A percentile compares a stretch with the other conserved stretches of the same genome.
These are phyloP conservation scores for Scarus forsteni DNA, from an alignment of 2,797 vertebrate genomes.

Conservation along the genomic window DNA sequence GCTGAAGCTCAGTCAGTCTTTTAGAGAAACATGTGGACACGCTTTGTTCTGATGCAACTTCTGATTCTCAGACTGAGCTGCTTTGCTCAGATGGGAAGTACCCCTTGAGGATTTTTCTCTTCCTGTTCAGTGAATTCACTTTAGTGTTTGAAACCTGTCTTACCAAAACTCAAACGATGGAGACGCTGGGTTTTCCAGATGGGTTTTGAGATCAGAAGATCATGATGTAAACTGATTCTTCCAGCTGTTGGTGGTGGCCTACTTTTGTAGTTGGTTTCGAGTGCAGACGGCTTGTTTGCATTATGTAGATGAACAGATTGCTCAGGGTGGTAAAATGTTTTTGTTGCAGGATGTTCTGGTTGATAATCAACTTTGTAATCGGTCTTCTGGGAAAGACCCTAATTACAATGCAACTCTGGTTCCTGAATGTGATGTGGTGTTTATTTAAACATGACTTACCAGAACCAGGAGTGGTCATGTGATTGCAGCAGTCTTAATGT, in stretches of 20 bases:
- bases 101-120: conserved; percentile 10
- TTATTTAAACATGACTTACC: too few relatives aligned
- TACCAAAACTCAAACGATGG: background rate
- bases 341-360: background rate
- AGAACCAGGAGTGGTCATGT: background rate
- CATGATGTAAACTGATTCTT: conserved; percentile 3
- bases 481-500: too few relatives aligned
- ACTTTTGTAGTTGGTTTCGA: background rate
- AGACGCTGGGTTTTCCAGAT: conserved; percentile 25
- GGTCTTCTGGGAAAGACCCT: conserved; percentile 16
- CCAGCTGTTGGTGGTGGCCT: conserved; percentile 15
- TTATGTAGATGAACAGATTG: conserved; percentile 10
- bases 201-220: conserved; percentile 1
- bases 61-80: conserved; percentile 7
- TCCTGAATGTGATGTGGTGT: background rate
- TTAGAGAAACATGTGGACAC: background rate
- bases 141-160: conserved; percentile 6
- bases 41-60: background rate
- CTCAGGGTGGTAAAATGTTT: background rate
- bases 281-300: background rate
- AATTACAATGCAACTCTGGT: background rate
- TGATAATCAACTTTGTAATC: conserved; percentile 21
- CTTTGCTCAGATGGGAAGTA: conserved; percentile 29
- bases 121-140: background rate
- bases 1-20: too few relatives aligned